Evolutionary conservation across 2,888 invertebrate species (phyloP).

Genomic region (Drosophila mayaguana): DNA sequence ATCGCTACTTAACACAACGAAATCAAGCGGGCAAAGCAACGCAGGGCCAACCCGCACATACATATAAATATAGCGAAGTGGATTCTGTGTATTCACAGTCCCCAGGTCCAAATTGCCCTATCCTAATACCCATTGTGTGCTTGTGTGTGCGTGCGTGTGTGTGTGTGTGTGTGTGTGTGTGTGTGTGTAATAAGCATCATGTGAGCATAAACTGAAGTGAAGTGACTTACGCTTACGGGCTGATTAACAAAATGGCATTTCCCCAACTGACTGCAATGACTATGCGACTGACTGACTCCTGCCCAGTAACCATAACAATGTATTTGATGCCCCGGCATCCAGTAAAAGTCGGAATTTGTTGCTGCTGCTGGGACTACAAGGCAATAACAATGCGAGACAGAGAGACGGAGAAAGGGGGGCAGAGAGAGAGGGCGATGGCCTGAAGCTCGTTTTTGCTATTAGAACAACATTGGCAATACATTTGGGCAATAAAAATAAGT

Average conservation of each 20-base stretch:
- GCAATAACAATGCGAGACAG: slow-evolving; percentile 37
- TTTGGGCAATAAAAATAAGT: slow-evolving; percentile 79
- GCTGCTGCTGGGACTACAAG: slow-evolving; percentile 32
- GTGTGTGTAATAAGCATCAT: slow-evolving; percentile 58
- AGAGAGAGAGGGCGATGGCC: neutral
- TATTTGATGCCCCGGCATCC: slow-evolving; percentile 68
- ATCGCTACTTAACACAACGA: slow-evolving; percentile 47
- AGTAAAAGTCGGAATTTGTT: slow-evolving; percentile 40
- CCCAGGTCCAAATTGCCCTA: slow-evolving; percentile 30
- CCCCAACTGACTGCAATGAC: slow-evolving; percentile 54
- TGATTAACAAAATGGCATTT: slow-evolving; percentile 77
- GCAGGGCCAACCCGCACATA: slow-evolving; percentile 37
- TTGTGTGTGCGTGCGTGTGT: slow-evolving; percentile 19
- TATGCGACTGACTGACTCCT: slow-evolving; percentile 75
- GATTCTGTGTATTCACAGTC: slow-evolving; percentile 21
- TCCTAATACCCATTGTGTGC: slow-evolving; percentile 22
- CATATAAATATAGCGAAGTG: slow-evolving; percentile 19
- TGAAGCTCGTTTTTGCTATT: slow-evolving; percentile 75
- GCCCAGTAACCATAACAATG: slow-evolving; percentile 78
- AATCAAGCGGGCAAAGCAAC: slow-evolving; percentile 54
- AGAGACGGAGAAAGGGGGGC: neutral
- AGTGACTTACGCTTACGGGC: slow-evolving; percentile 63
- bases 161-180: slow-evolving; percentile 29
- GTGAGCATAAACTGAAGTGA: slow-evolving; percentile 49
- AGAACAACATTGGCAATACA: slow-evolving; percentile 80